Base-by-base conservation (phyloP, 2,888 invertebrate genomes). In the Caenorhabditis uteleia region DNA sequence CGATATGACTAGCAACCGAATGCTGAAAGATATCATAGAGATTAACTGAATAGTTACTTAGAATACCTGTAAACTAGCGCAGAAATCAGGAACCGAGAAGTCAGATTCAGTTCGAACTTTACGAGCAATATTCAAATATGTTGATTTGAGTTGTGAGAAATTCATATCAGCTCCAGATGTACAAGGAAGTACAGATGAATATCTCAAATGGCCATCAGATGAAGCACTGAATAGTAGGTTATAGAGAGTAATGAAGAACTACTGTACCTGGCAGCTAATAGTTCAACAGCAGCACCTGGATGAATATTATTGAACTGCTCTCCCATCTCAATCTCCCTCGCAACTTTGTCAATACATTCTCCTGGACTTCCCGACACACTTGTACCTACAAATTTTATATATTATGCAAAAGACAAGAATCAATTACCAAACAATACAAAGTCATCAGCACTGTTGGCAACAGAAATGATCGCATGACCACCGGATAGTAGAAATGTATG, bases 341-440 rank as follows among this genome's bases (percentile, higher is more conserved):
- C 73, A 10, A 73, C 58, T 65, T 81, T 81, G 48, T 81, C 81
- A 16, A 81, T 51, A 43, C 78, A 77, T 51, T 77, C 79, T 18
- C 81, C 81, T 1, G 81, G 77, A 46, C 73, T 72, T 14, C 75
- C 75, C 3, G 59, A 45, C 5, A 56, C 20, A 27, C 77, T 69
- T 31, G 68, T 47, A 3, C 65, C 71, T 70, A 29, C 31, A 57
- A 38, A 39, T 2, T n/a, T 8, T 18, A 8, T 20, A 16, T 12
- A n/a, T n/a, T n/a, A n/a, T n/a, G n/a, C 42, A 42, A n/a, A 5
- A 23, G 10, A 21, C 5, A 42, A 23, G 7, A 21, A 14, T 8
- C 5, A 20, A 12, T 16, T 40, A 50, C 54, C 69, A 18, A 54
- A 53, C 7, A 70, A 12, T 39, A 69, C 54, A 43, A 81, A 80